Conservation (phyloP, 2,113 vertebrate species). For the Brachyhypopomus occidentalis region DNA sequence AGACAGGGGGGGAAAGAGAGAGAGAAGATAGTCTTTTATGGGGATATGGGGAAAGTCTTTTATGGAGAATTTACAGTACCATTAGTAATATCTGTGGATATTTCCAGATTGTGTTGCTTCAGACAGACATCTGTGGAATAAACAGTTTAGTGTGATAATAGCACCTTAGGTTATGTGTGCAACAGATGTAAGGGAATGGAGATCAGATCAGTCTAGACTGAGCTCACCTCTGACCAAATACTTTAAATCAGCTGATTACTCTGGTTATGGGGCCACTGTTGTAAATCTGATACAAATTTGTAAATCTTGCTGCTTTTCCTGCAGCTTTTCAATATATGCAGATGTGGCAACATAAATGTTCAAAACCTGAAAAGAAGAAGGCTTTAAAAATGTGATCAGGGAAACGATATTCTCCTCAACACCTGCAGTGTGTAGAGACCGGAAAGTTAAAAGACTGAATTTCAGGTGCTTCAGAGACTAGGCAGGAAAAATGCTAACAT, state of each 20-base stretch:
- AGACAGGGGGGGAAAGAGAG: neutral
- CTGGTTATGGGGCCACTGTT: neutral
- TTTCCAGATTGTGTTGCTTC: slow-evolving; percentile 3
- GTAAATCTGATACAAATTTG: neutral
- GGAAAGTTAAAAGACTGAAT: neutral
- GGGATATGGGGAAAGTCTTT: neutral
- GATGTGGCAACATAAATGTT: neutral
- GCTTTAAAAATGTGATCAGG: neutral
- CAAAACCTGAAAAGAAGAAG: neutral
- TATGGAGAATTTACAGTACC: neutral
- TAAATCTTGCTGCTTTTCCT: neutral
- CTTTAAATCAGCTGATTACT: neutral
- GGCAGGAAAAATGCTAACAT: slow-evolving; percentile 14
- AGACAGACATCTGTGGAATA: slow-evolving; percentile 4
- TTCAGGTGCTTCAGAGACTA: slow-evolving; percentile 21
- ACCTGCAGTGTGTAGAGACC: neutral
- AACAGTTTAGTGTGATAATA: slow-evolving; percentile 13
- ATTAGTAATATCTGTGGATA: neutral
- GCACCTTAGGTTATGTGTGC: neutral
- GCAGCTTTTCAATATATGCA: neutral
- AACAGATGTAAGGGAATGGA: neutral
- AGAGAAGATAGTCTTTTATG: neutral
- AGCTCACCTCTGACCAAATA: neutral
- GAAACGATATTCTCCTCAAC: neutral
- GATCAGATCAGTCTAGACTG: neutral